Base-by-base conservation (phyloP, 2,888 invertebrate genomes). In the Anthrax anthrax region DNA sequence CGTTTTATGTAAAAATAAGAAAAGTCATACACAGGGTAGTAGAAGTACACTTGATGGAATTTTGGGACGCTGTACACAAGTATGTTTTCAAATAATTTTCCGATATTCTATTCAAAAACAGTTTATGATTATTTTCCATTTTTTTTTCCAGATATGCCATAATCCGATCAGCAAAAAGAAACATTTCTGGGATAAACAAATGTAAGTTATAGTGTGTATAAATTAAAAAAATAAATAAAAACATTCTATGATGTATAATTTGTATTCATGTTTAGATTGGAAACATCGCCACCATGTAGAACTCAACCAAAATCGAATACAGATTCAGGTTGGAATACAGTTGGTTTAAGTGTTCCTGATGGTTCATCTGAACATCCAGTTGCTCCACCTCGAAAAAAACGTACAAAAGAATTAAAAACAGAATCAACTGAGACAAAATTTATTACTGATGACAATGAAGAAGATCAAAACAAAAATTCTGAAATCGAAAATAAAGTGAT, bases 301-400 rank as follows among this genome's bases (percentile, higher is more conserved):
- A 32, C 29, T 27, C 48, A 47, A 36, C 46, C 50, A 18, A 51
- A 49, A 36, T 47, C 52, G 40, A 38, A 47, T 37, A 37, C 43
- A 10, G 43, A 42, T 19, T 43, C 47, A 34, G 51, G 51, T 14
- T 55, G 53, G 52, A 42, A 46, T 18, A 50, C 43, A 19, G 51
- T 44, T 27, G 43, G 49, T 18, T 38, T 55, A 42, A 47, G 47
- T n/a, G 54, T 52, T 18, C 52, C 54, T 18, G 48, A 49, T 36
- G 44, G 37, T 39, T 16, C 44, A 4, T 17, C n/a, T 37, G 38
- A 42, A 13, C 48, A 47, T 17, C 56, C 56, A 18, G 32, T 55
- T 4, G 52, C 55, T 16, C 56, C 56, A 16, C 56, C 56, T 18
- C 47, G 56, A 12, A 53, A 53, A 18, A 55, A 54, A 40, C 47